Base-by-base conservation (phyloP, 2,797 vertebrate species). In the Smutsia gigantea region DNA sequence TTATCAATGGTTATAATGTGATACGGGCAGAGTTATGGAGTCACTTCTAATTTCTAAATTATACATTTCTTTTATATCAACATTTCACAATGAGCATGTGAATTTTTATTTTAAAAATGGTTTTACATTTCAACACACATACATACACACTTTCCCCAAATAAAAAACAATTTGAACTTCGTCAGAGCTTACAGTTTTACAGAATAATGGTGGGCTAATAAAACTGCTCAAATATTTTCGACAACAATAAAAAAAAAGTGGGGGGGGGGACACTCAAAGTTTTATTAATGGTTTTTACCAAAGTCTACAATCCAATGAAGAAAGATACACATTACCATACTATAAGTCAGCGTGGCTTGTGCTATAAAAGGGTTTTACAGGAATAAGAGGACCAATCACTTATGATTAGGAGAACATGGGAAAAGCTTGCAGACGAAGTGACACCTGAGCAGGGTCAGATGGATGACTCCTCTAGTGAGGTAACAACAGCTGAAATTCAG, bases 161-260 rank as follows among this genome's bases (percentile, higher is more conserved):
- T 29, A 88, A 85, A 78, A 90, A 78, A 90, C 37, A 75, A 49
- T 39, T 46, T 87, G 9, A 93, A 86, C 66, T 96, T 94, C 49
- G n/a, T 61, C 66, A 64, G 0, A 68, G 72, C 39, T 59, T 21
- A 39, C 0, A 1, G 21, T 86, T 86, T 96, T 77, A 81, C 31
- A 88, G 59, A 94, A 72, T 75, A 64, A 27, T 87, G 46, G n/a
- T 59, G n/a, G 23, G 53, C 61, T 93, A 95, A 87, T 55, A 94
- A 94, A 93, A 87, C n/a, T 84, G 64, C 42, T 82, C 63, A 53
- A 42, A 49, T 37, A 83, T 49, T 94, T 87, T 17, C 63, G 23
- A 39, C 31, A 86, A 78, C 34, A 46, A 42, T 51, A 49, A 72
- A 71, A 89, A 78, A 92, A 51, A 83, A 15, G n/a, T n/a, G n/a